A percentile compares a stretch with the other conserved stretches of the same genome.
Conservation (phyloP, 2,888 invertebrate species). For the Schizaphis graminum region DNA sequence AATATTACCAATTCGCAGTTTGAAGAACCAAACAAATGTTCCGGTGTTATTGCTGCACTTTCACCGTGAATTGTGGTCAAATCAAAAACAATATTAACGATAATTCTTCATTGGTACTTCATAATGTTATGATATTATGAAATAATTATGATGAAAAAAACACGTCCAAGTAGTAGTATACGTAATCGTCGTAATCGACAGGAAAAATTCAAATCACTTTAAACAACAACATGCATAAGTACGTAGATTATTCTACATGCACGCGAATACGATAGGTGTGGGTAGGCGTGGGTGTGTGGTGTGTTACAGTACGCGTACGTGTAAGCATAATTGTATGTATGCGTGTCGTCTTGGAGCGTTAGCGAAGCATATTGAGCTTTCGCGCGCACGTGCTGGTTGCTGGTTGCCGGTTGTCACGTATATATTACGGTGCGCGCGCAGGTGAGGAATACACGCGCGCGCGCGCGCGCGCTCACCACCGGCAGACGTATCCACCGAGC, state of each 20-base stretch:
- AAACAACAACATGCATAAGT: neutral
- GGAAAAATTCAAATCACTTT: neutral
- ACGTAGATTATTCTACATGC: neutral
- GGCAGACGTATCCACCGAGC: neutral
- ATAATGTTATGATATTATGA: neutral
- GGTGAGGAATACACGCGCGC: neutral
- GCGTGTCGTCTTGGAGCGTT: conserved; percentile 44
- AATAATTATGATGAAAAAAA: neutral
- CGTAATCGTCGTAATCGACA: neutral
- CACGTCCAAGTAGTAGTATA: neutral
- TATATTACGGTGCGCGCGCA: conserved; percentile 26
- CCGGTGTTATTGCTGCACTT: neutral
- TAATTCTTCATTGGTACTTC: neutral
- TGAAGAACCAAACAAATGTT: conserved; percentile 13
- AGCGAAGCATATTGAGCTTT: conserved; percentile 51
- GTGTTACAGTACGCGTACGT: neutral
- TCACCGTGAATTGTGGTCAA: neutral
- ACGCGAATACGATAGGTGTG: neutral
- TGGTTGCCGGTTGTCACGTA: conserved; percentile 42
- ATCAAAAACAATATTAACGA: neutral
- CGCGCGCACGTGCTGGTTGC: conserved; percentile 57
- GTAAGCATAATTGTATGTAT: neutral
- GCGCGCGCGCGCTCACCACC: neutral
- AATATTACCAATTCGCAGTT: conserved; percentile 31
- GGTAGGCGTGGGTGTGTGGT: neutral